Percentiles rank a stretch among this genome's conserved stretches.
These are phyloP conservation scores for Bombus pyrosoma DNA, from an alignment of 1,140 invertebrate species.

Conservation along the genomic window DNA sequence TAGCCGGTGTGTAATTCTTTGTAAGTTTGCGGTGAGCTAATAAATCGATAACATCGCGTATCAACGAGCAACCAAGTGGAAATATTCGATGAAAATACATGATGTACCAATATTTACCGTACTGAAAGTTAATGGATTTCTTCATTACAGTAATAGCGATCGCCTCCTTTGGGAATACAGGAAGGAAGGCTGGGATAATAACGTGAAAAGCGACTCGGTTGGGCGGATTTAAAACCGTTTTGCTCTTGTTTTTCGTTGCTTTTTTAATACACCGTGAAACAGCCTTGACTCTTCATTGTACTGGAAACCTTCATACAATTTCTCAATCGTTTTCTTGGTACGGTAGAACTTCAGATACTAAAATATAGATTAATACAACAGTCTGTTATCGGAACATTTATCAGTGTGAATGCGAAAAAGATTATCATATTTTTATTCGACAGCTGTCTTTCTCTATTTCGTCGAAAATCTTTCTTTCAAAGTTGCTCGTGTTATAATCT, in stretches of 20 bases:
- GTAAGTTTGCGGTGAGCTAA: neutral
- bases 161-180: constrained; percentile 33
- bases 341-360: neutral
- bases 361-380: neutral
- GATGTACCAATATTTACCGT: constrained; percentile 55
- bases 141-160: constrained; percentile 60
- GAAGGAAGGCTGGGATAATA: constrained; percentile 41
- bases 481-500: no score
- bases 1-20: neutral
- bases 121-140: constrained; percentile 59
- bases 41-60: constrained; percentile 20
- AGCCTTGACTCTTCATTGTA: neutral
- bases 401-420: no score
- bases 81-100: constrained; percentile 46
- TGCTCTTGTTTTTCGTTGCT: constrained; percentile 10
- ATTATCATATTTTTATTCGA: no score
- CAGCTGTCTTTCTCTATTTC: neutral
- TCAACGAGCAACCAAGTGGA: neutral
- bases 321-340: neutral
- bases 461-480: no score
- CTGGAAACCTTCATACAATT: neutral
- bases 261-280: neutral
- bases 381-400: neutral
- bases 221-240: constrained; percentile 34
- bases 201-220: constrained; percentile 2